Evolutionary conservation across 1,140 invertebrate species (phyloP).

Genomic region (Adoxophyes honmai): DNA sequence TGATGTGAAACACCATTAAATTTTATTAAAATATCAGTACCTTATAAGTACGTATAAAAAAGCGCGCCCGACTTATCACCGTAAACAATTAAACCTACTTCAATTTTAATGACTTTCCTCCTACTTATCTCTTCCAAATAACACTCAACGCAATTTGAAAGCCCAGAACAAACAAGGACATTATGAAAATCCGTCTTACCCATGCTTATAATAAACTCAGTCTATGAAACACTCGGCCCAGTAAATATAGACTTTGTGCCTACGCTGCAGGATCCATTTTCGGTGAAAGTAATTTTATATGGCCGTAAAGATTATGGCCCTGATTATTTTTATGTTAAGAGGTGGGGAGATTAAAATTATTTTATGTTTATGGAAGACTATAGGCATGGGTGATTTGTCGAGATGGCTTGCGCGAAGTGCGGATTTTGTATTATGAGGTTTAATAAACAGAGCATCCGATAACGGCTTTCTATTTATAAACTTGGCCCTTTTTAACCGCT

Average conservation of each 20-base stretch:
- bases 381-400: too few relatives aligned
- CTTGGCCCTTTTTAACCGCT: too few relatives aligned
- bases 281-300: background rate
- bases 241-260: background rate
- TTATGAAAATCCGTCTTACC: slow-evolving; percentile 7
- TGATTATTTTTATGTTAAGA: slow-evolving; percentile 16
- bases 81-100: too few relatives aligned
- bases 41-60: too few relatives aligned
- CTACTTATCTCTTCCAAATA: background rate
- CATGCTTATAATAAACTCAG: slow-evolving; percentile 10
- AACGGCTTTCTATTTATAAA: too few relatives aligned
- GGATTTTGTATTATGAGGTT: too few relatives aligned
- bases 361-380: background rate
- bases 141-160: slow-evolving; percentile 3
- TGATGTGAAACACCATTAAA: too few relatives aligned
- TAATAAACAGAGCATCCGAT: too few relatives aligned
- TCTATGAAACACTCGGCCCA: background rate
- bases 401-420: too few relatives aligned
- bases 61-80: too few relatives aligned
- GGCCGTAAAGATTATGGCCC: slow-evolving; percentile 10
- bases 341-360: slow-evolving; percentile 15
- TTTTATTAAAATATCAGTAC: too few relatives aligned
- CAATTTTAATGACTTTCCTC: background rate
- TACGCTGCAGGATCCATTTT: background rate
- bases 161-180: slow-evolving; percentile 7